Evolutionary conservation across 1,140 invertebrate genomes (phyloP), one percentile per base, ranked within the genome.

Genomic region (Brachionus asplanchnoidis): DNA sequence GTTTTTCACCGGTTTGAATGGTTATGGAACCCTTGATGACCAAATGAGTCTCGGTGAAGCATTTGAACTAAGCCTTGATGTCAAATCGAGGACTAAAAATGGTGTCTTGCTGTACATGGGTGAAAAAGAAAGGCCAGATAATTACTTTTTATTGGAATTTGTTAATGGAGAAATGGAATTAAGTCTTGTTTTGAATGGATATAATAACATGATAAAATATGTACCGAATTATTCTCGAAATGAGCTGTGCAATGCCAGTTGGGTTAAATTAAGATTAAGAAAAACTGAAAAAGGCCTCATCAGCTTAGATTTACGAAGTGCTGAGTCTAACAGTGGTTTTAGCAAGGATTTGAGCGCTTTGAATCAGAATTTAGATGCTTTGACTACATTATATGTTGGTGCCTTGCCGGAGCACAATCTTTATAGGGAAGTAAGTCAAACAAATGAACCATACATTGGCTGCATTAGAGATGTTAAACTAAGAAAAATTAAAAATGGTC

Each of bases 171-270:
- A 82, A 68, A 12, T 82, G 14, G 53, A 36, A 23, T 46, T 28
- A 1, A 65, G 20, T 32, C n/a, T 82, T 32, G 42, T 42, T 65
- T 12, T 65, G 14, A 23, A 82, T 60, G 79, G 79, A 44, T 20
- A 44, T 11, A 40, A 66, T n/a, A 82, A 82, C n/a, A 65, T 65
- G 11, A 53, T 68, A 56, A 36, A 40, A 40, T 82, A 82, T 26
- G 9, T 42, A 14, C 79, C 79, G 3, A 28, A 82, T 23, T 68
- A n/a, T 60, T 42, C 79, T 2, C 50, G 79, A 12, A 82, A 82
- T 46, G 79, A 82, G 44, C n/a, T 82, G 6, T 82, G 79, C 40
- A 82, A 82, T 68, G 1, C 79, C 5, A 82, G 56, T 46, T 82
- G 79, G 79, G 40, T 82, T 28, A 82, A 46, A 82, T 17, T 82